Evolutionary conservation across 2,888 invertebrate genomes (phyloP).

Genomic region (Labia minor): DNA sequence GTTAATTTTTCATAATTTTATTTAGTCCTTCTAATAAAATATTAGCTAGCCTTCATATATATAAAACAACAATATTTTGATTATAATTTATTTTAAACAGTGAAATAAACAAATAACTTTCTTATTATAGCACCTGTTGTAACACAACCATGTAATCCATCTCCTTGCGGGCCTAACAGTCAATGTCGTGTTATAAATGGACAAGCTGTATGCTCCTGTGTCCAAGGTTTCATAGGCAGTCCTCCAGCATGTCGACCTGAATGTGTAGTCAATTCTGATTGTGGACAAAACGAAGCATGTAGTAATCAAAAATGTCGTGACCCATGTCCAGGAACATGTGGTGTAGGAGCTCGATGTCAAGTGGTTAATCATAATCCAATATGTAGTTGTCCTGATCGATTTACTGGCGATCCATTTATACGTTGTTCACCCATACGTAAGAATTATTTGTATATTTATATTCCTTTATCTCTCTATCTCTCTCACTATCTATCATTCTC

Average conservation of each 20-base stretch:
- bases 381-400: constrained; percentile 52
- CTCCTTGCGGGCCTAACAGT: constrained; percentile 64
- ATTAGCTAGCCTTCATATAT: too few relatives aligned
- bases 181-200: constrained; percentile 54
- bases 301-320: constrained; percentile 38
- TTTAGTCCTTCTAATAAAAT: too few relatives aligned
- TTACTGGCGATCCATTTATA: constrained; percentile 63
- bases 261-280: constrained; percentile 55
- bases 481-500: too few relatives aligned
- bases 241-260: constrained; percentile 65
- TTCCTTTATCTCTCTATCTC: too few relatives aligned
- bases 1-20: neutral
- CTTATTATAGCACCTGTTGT: constrained; percentile 31
- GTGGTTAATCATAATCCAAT: constrained; percentile 40
- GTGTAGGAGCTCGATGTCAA: constrained; percentile 42
- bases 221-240: constrained; percentile 52
- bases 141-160: constrained; percentile 42
- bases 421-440: constrained; percentile 46
- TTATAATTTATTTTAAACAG: too few relatives aligned
- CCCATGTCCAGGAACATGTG: constrained; percentile 42
- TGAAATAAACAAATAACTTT: neutral
- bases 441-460: too few relatives aligned
- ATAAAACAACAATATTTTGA: too few relatives aligned
- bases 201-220: constrained; percentile 61
- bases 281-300: constrained; percentile 35